These are phyloP conservation scores for Semaprochilodus insignis DNA, from an alignment of 2,797 vertebrate genomes.

Conservation along the genomic window DNA sequence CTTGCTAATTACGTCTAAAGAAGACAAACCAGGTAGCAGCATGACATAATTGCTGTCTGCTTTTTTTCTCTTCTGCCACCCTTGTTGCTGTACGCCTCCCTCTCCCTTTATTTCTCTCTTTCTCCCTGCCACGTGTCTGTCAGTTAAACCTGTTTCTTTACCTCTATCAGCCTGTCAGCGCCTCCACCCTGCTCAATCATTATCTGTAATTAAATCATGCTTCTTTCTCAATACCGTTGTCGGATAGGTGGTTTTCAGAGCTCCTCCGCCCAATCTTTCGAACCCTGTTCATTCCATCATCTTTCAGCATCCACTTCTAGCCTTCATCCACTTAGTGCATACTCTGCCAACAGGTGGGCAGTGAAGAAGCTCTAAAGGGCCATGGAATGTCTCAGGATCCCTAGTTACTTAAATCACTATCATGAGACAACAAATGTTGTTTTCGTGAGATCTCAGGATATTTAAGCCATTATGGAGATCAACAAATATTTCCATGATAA, in stretches of 20 bases:
- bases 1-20: constrained; percentile 53
- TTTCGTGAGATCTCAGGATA: too few relatives aligned
- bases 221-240: background rate
- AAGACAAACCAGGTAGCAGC: constrained; percentile 45
- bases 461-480: too few relatives aligned
- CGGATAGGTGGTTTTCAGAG: constrained; percentile 26
- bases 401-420: too few relatives aligned
- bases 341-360: background rate
- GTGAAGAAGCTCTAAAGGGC: background rate
- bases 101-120: background rate
- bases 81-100: background rate
- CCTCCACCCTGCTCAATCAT: constrained; percentile 26
- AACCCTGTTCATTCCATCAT: constrained; percentile 35
- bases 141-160: constrained; percentile 43
- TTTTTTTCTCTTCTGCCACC: constrained; percentile 24
- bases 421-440: too few relatives aligned
- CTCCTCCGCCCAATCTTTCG: constrained; percentile 15
- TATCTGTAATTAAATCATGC: constrained; percentile 51
- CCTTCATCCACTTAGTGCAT: constrained; percentile 16
- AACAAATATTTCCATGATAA: too few relatives aligned
- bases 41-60: constrained; percentile 39
- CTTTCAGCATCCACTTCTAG: constrained; percentile 31
- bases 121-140: constrained; percentile 38
- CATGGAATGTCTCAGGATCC: background rate
- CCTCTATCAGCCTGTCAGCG: constrained; percentile 41